phyloP scores from a whole-genome alignment of 2,113 vertebrate genomes.

The Pseudorasbora parva region DNA sequence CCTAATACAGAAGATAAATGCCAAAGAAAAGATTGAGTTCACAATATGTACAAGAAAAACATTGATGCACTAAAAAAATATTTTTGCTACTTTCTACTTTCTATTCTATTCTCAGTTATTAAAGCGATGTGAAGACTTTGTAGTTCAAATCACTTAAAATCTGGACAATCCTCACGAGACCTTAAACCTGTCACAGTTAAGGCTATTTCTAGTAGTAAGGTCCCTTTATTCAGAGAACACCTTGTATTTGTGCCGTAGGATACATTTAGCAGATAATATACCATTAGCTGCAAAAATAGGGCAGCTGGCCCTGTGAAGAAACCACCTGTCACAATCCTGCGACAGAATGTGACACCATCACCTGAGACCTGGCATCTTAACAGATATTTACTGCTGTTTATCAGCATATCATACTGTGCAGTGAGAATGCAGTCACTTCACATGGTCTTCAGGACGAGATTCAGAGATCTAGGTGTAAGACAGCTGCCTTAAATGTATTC shows the following conservation, averaged over 20 bases:
- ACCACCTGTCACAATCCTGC: slow-evolving; percentile 62
- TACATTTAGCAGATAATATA: slow-evolving; percentile 56
- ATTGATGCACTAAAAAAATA: neutral
- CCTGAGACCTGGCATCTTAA: slow-evolving; percentile 37
- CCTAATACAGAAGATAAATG: neutral
- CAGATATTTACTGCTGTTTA: slow-evolving; percentile 39
- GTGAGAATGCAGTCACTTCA: slow-evolving; percentile 17
- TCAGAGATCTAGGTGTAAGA: neutral
- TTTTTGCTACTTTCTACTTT: neutral
- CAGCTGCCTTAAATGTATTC: neutral
- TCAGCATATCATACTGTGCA: slow-evolving; percentile 9
- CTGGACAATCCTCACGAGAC: slow-evolving; percentile 26
- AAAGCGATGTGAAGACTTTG: neutral
- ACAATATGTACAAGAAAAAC: neutral
- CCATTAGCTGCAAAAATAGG: slow-evolving; percentile 58
- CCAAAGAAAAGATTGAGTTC: neutral
- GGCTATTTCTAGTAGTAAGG: slow-evolving; percentile 28
- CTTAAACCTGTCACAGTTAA: slow-evolving; percentile 21
- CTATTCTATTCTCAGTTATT: slow-evolving; percentile 17
- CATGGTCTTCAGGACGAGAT: slow-evolving; percentile 1
- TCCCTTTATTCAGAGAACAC: slow-evolving; percentile 22
- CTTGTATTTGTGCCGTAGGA: slow-evolving; percentile 47
- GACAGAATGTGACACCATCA: slow-evolving; percentile 51
- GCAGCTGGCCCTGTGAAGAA: slow-evolving; percentile 62
- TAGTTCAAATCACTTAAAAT: slow-evolving; percentile 36